These are phyloP conservation scores for Trichoplusia ni DNA, from an alignment of 1,140 invertebrate species.

Conservation along the genomic window DNA sequence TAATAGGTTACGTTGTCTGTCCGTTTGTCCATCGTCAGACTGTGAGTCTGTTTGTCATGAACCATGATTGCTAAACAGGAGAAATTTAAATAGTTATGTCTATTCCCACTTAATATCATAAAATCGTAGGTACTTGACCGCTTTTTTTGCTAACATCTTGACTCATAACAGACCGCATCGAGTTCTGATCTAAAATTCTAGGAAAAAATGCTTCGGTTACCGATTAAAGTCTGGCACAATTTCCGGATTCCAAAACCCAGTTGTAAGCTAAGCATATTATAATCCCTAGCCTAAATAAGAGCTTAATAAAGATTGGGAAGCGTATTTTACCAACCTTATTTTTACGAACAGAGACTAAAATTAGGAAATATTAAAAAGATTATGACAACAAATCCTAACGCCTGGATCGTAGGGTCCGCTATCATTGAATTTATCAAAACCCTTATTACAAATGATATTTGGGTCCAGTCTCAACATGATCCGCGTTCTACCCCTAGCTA, in stretches of 20 bases:
- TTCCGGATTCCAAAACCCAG: constrained; percentile 1
- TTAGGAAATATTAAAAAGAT: constrained; percentile 21
- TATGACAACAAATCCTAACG: constrained; percentile 23
- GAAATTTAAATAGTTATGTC: too few relatives aligned
- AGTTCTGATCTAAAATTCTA: too few relatives aligned
- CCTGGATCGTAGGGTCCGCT: constrained; percentile 6
- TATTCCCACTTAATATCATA: too few relatives aligned
- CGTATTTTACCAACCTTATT: constrained; percentile 12
- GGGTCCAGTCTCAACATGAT: constrained; percentile 21
- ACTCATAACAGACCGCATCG: too few relatives aligned
- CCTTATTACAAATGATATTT: constrained; percentile 31
- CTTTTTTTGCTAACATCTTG: too few relatives aligned
- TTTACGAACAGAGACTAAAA: constrained; percentile 5
- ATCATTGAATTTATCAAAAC: constrained; percentile 27
- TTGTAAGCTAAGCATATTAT: neutral
- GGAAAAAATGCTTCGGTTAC: neutral
- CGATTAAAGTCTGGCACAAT: neutral
- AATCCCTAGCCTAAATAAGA: constrained; percentile 8
- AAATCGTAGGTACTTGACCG: too few relatives aligned
- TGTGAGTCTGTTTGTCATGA: too few relatives aligned
- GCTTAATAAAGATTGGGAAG: constrained; percentile 10
- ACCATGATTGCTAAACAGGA: too few relatives aligned
- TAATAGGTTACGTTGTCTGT: too few relatives aligned
- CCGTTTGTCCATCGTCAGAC: too few relatives aligned
- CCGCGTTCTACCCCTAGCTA: constrained; percentile 21